Conservation (phyloP, 2,797 vertebrate species). For the Muscicapa comitata region DNA sequence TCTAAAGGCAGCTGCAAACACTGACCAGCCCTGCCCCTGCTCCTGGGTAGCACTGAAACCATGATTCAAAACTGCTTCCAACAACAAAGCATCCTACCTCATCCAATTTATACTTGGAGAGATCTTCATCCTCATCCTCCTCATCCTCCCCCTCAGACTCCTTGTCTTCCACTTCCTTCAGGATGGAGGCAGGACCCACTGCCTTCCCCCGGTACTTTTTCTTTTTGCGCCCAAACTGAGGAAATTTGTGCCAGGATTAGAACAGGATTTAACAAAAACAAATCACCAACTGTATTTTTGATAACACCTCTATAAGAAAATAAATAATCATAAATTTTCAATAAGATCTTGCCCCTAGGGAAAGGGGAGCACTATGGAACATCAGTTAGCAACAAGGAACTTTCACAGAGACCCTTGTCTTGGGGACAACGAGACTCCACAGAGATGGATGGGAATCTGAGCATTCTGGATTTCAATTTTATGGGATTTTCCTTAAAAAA, state of each 20-base stretch:
- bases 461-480: rapidly evolving
- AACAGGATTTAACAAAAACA: background rate
- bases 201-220: slow-evolving; percentile 93
- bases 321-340: background rate
- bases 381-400: background rate
- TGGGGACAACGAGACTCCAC: background rate
- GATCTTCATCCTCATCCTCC: slow-evolving; percentile 91
- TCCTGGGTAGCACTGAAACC: background rate
- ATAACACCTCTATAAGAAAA: background rate
- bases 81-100: slow-evolving; percentile 77
- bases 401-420: background rate
- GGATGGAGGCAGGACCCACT: slow-evolving; percentile 77
- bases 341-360: background rate
- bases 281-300: background rate
- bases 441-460: background rate
- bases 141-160: slow-evolving; percentile 84
- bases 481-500: background rate
- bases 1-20: background rate
- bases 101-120: slow-evolving; percentile 96
- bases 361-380: background rate
- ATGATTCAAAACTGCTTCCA: background rate
- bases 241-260: background rate
- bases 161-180: slow-evolving; percentile 86
- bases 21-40: background rate
- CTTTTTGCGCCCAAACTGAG: slow-evolving; percentile 97